phyloP scores from a whole-genome alignment of 2,888 invertebrate genomes.

The Hypomecis atomaria region DNA sequence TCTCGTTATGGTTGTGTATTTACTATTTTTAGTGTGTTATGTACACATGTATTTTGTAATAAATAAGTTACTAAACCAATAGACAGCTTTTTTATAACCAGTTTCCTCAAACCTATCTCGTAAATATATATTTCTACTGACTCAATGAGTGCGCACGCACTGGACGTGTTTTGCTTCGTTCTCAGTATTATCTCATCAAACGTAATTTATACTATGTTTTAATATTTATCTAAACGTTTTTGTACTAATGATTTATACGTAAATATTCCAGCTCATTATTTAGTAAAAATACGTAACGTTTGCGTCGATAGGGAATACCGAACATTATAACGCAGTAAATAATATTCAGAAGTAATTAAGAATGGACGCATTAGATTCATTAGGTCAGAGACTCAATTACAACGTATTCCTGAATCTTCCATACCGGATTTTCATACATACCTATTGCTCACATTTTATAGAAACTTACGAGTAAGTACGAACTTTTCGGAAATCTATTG shows the following conservation, averaged over 20 bases:
- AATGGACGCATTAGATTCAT: not conserved
- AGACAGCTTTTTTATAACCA: no score
- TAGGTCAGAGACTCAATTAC: not conserved
- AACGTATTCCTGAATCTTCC: no score
- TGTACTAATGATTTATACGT: conserved; percentile 2
- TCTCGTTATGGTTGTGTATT: no score
- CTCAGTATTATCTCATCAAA: conserved; percentile 14
- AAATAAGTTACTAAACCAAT: no score
- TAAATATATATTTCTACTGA: not conserved
- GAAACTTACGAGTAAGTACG: no score
- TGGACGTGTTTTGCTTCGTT: not conserved
- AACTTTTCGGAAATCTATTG: no score
- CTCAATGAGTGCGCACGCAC: not conserved
- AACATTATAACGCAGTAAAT: not conserved
- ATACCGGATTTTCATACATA: no score
- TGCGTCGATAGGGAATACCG: conserved; percentile 14
- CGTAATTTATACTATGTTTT: conserved; percentile 9
- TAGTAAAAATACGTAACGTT: conserved; percentile 10
- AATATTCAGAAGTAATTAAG: conserved; percentile 6
- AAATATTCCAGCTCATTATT: conserved; percentile 7
- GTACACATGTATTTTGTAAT: no score
- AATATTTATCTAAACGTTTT: conserved; percentile 11
- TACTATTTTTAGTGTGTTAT: no score
- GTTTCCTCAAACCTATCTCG: no score
- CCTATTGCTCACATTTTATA: no score